Evolutionary conservation across 37 sponge, comb jelly and placozoan species (phyloP).

Genomic region (Beroe forskalii): DNA sequence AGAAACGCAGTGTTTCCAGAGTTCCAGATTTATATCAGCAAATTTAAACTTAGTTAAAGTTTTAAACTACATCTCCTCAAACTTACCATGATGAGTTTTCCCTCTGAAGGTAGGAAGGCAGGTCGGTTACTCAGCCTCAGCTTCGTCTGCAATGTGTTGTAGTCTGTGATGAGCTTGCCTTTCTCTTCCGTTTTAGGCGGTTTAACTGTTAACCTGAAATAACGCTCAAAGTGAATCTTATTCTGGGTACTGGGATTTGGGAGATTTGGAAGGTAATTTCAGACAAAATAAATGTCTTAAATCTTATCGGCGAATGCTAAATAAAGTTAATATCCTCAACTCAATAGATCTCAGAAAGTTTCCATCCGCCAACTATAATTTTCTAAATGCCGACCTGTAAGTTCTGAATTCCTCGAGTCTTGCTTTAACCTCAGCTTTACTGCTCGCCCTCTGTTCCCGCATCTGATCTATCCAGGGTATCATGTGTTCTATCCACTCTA

Average conservation of each 20-base stretch:
- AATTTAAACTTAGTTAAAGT: not conserved
- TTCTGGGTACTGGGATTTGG: too few species aligned
- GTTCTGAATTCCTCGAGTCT: conserved; percentile 89
- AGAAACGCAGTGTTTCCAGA: not conserved
- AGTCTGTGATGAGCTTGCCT: conserved; percentile 85
- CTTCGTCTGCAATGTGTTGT: conserved; percentile 96
- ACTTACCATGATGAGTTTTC: conserved; percentile 83
- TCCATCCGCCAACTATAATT: too few species aligned
- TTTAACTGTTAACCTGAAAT: conserved; percentile 70
- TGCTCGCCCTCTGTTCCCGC: conserved; percentile 32
- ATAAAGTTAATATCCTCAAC: too few species aligned
- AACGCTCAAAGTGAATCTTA: too few species aligned
- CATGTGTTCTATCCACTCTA: conserved; percentile 85
- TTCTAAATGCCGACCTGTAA: conserved; percentile 69
- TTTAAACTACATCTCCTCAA: too few species aligned
- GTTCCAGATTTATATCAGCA: not conserved
- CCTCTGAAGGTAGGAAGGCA: conserved; percentile 90
- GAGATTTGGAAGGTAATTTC: too few species aligned
- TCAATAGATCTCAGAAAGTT: not conserved
- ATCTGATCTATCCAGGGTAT: conserved; percentile 79
- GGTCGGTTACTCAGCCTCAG: conserved; percentile 91
- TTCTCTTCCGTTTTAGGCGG: conserved; percentile 95
- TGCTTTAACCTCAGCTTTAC: conserved; percentile 37
- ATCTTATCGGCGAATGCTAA: too few species aligned
- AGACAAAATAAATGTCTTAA: too few species aligned